phyloP scores from a whole-genome alignment of 2,797 vertebrate genomes.

The Choloepus didactylus region DNA sequence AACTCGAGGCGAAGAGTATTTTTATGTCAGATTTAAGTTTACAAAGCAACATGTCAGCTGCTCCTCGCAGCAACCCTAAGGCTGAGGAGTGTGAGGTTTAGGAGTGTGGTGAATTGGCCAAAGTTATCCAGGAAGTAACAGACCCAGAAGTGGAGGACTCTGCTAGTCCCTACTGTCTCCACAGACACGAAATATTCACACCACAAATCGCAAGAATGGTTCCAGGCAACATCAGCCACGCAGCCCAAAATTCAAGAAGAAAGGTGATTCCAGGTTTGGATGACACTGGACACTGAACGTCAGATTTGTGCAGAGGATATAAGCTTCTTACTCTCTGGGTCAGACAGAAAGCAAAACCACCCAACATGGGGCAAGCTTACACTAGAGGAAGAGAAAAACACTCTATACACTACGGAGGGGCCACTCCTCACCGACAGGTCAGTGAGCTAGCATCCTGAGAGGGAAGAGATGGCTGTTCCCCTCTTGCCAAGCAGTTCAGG shows the following conservation, averaged over 20 bases:
- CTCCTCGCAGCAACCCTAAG: not conserved
- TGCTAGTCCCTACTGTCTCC: not conserved
- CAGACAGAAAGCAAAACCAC: not conserved
- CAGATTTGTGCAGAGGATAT: not conserved
- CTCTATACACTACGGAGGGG: not conserved
- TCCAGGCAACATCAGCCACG: not conserved
- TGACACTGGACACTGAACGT: not conserved
- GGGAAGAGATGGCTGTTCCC: not conserved
- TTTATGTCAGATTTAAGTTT: not conserved
- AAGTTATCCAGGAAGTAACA: not conserved
- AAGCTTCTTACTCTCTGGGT: not conserved
- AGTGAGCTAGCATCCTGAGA: not conserved
- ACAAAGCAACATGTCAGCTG: constrained; percentile 14
- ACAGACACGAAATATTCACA: constrained; percentile 9
- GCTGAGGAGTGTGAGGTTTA: not conserved
- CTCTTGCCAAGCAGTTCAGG: not conserved
- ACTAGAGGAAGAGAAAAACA: not conserved
- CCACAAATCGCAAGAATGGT: not conserved
- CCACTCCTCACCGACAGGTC: not conserved
- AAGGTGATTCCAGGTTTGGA: constrained; percentile 43
- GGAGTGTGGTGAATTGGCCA: not conserved
- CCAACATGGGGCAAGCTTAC: not conserved
- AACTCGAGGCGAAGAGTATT: not conserved
- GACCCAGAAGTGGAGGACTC: not conserved
- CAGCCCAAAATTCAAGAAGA: not conserved